These are phyloP conservation scores for Noctilio leporinus DNA, from an alignment of 2,113 vertebrate genomes.

Conservation along the genomic window DNA sequence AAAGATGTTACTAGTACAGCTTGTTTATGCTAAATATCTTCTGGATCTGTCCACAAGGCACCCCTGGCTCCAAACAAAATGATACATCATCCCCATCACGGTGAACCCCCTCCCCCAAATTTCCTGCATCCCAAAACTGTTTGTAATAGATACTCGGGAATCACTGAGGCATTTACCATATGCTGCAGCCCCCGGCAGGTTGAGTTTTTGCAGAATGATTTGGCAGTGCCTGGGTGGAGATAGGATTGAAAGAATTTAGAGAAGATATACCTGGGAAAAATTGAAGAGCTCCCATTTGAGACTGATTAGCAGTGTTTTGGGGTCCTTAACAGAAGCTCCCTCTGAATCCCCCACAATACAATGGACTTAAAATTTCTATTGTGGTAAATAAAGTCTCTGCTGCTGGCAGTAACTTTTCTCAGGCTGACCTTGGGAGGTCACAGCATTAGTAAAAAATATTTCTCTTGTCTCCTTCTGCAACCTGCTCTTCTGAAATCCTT, in stretches of 20 bases:
- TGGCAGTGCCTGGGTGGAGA: constrained; percentile 26
- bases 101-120: neutral
- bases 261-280: constrained; percentile 6
- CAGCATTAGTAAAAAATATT: constrained; percentile 40
- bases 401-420: constrained; percentile 6
- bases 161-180: constrained; percentile 16
- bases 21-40: constrained; percentile 45
- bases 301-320: constrained; percentile 11
- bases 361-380: constrained; percentile 34
- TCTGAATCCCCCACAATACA: constrained; percentile 21
- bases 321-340: neutral
- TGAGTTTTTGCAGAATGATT: constrained; percentile 46
- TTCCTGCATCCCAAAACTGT: constrained; percentile 24
- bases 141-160: constrained; percentile 28
- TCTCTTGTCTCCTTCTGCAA: neutral
- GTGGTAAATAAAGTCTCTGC: constrained; percentile 1
- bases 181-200: neutral
- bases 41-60: constrained; percentile 9
- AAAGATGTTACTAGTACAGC: neutral
- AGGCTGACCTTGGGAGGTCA: neutral
- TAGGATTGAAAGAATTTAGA: constrained; percentile 18
- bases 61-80: constrained; percentile 23
- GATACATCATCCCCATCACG: constrained; percentile 1
- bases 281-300: constrained; percentile 22
- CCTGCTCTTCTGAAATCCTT: neutral